phyloP scores from a whole-genome alignment of 2,797 vertebrate genomes.

The Acomys russatus region DNA sequence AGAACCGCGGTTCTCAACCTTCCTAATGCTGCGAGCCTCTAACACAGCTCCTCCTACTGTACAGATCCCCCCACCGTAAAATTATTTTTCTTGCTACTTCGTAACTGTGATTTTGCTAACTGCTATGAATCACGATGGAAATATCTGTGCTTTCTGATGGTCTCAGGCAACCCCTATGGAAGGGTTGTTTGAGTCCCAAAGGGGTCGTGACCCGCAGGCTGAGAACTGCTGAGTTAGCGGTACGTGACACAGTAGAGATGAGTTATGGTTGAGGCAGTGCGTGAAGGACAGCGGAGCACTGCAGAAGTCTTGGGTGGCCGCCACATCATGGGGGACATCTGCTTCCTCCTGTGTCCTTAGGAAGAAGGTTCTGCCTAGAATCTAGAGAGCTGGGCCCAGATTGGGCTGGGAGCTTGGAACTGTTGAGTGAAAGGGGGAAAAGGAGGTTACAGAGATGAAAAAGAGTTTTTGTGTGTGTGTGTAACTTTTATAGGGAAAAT shows the following conservation, averaged over 20 bases:
- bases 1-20: neutral
- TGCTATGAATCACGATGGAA: neutral
- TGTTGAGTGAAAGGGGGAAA: neutral
- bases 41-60: neutral
- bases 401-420: neutral
- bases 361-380: neutral
- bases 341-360: neutral
- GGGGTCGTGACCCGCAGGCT: neutral
- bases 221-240: neutral
- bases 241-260: neutral
- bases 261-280: neutral
- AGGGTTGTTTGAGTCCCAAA: neutral
- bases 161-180: neutral
- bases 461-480: neutral
- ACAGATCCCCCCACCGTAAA: neutral
- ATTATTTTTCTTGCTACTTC: neutral
- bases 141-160: neutral
- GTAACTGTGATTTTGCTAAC: neutral
- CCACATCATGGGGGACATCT: accelerated
- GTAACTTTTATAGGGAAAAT: neutral
- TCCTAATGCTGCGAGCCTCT: neutral
- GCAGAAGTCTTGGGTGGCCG: neutral
- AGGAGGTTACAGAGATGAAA: neutral
- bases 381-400: neutral
- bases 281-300: neutral